Evolutionary conservation across 1,140 invertebrate species (phyloP).

Genomic region (Eumaeus atala): DNA sequence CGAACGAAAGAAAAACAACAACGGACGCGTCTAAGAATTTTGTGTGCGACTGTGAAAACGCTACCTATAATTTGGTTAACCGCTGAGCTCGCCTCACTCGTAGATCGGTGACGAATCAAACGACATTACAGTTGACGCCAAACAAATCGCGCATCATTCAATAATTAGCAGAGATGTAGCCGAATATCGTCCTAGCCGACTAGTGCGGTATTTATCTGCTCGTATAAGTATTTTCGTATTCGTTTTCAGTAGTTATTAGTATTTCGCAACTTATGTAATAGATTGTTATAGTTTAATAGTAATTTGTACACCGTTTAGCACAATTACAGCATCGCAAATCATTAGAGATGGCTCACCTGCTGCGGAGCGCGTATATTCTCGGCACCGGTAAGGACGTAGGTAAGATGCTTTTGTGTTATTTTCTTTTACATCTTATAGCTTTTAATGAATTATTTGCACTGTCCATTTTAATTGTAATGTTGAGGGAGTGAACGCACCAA

Average conservation of each 20-base stretch:
- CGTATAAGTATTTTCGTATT: constrained; percentile 26
- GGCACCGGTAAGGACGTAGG: constrained; percentile 58
- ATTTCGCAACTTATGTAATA: constrained; percentile 46
- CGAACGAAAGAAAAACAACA: background rate
- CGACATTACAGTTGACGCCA: constrained; percentile 48
- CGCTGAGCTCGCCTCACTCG: constrained; percentile 55
- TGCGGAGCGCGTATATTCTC: constrained; percentile 55
- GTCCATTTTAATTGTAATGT: no score
- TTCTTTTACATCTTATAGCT: background rate
- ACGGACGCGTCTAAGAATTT: constrained; percentile 34
- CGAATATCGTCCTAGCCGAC: constrained; percentile 50
- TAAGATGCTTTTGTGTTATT: constrained; percentile 29
- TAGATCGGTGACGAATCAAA: constrained; percentile 46
- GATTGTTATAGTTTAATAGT: constrained; percentile 26
- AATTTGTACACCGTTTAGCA: constrained; percentile 45
- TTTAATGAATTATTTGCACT: no score
- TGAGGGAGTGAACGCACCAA: no score
- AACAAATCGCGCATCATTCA: constrained; percentile 31
- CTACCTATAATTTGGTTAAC: constrained; percentile 66
- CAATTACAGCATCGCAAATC: constrained; percentile 61
- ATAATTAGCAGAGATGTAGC: constrained; percentile 59
- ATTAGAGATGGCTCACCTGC: constrained; percentile 55
- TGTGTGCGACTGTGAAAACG: constrained; percentile 36
- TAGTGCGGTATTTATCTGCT: constrained; percentile 51
- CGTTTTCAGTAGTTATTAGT: constrained; percentile 27